Evolutionary conservation across 2,888 invertebrate species (phyloP), one percentile per base, ranked within the genome.

Genomic region (Andrena fulva): DNA sequence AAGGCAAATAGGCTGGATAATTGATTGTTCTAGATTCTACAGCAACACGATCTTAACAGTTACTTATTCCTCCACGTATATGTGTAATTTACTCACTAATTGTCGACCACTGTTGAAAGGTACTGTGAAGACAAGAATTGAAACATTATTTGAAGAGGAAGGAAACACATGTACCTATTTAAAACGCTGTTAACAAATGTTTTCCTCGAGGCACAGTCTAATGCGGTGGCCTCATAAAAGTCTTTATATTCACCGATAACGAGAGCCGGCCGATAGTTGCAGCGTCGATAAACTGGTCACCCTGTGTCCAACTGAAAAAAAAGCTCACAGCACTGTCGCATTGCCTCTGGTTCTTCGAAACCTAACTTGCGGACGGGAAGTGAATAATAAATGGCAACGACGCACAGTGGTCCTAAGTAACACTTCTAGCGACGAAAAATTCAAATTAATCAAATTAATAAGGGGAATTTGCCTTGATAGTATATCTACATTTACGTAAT

Each of bases 1-100:
- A 59, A 70, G 71, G 68, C 35, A 72, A 82, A 76, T 33, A 72
- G 81, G 52, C 82, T 72, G 80, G 72, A 54, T 59, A 35, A 69
- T 66, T 52, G 50, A 70, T 70, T 73, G 72, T 64, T 80, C 42
- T 50, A 16, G 35, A 70, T 68, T 80, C 42, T 50, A 16, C 35
- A 62, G 62, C 50, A 6, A 52, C 63, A 70, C 74, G 24, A 66
- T 35, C 31, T 24, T 10, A 6, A 56, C 35, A 20, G 31, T 52
- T 12, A 12, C 12, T 31, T 12, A n/a, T 20, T 64, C n/a, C 50
- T 20, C 24, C n/a, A 10, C 31, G 27, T 35, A 3, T 20, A 0
- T 7, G 10, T 35, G 2, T 35, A 35, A 35, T 20, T 42, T 20
- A 24, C 42, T 16, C n/a, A 2, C 29, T n/a, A 33, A 1, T 20